Conservation (phyloP, 2,113 vertebrate genomes). For the Cairina moschata region DNA sequence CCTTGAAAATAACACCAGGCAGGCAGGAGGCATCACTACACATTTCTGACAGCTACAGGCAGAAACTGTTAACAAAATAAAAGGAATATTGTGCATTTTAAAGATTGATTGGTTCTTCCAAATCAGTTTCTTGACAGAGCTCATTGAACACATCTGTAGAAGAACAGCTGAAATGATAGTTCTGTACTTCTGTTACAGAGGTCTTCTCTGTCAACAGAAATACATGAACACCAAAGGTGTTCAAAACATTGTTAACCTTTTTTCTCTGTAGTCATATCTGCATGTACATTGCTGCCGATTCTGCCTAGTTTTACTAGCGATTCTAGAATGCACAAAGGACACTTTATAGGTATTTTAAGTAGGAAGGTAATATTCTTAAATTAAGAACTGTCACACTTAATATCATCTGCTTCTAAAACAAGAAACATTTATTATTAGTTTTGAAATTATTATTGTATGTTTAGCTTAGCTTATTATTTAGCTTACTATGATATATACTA, state of each 20-base stretch:
- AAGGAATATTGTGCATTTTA: not conserved
- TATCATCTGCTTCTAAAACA: not conserved
- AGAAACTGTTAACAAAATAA: not conserved
- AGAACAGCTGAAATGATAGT: not conserved
- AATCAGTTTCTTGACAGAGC: not conserved
- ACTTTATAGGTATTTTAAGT: not conserved
- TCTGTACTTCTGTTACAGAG: not conserved
- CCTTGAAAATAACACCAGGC: not conserved
- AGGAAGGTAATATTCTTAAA: not conserved
- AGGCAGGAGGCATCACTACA: not conserved
- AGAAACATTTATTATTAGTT: not conserved
- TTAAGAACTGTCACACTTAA: not conserved
- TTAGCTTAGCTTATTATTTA: not conserved
- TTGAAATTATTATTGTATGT: not conserved
- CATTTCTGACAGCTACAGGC: not conserved
- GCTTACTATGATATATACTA: not conserved
- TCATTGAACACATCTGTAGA: not conserved
- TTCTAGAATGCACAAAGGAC: not conserved
- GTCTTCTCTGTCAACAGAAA: not conserved
- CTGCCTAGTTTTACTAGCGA: not conserved
- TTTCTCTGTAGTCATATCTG: not conserved
- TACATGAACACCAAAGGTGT: not conserved
- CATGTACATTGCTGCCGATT: not conserved
- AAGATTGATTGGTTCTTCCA: not conserved
- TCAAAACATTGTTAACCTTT: not conserved